Base-by-base conservation (phyloP, 37 sponge, comb jelly and placozoan species). In the Halichondria panicea region DNA sequence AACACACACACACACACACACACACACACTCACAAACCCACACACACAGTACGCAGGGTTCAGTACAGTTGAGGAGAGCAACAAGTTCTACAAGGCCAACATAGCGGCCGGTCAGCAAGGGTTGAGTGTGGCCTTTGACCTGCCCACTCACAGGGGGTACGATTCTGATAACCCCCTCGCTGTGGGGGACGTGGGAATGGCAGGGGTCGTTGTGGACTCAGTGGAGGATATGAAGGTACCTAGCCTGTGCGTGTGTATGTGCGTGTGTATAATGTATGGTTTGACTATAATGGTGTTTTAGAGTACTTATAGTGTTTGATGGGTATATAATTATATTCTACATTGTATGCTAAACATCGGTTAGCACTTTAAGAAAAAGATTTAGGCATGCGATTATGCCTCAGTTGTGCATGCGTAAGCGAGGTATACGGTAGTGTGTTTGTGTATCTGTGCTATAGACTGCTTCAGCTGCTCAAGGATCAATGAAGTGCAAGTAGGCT, bases 191-290 rank as follows among this genome's bases (percentile, higher is more conserved):
- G 94, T 97, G 27, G 99, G 99, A 15, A 92, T 97, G 93, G 99
- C 99, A 42, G 99, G 99, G 24, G 99, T 97, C 43, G 99, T 95
- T 36, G 84, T 97, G 21, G 99, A 97, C 65, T 85, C 95, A 73
- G 94, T 94, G 40, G 99, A 97, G 75, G 99, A 97, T 71, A 97
- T 97, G 99, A 94, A 94, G 87, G 95, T 92, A 13, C 15, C n/a
- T 31, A 58, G 28, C 59, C 59, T 31, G 12, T 56, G 57, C 12
- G 57, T 56, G 27, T 56, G 57, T 9, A 56, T 56, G 57, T 12
- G n/a, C 18, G 35, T 35, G 4, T 37, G 24, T 3, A 60, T 40
- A 34, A 55, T 12, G 5, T 55, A 2, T 74, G 45, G n/a, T n/a
- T n/a, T n/a, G n/a, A n/a, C n/a, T n/a, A n/a, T n/a, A n/a, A n/a